These are phyloP conservation scores for Anser cygnoides DNA, from an alignment of 2,113 vertebrate species.

Conservation along the genomic window DNA sequence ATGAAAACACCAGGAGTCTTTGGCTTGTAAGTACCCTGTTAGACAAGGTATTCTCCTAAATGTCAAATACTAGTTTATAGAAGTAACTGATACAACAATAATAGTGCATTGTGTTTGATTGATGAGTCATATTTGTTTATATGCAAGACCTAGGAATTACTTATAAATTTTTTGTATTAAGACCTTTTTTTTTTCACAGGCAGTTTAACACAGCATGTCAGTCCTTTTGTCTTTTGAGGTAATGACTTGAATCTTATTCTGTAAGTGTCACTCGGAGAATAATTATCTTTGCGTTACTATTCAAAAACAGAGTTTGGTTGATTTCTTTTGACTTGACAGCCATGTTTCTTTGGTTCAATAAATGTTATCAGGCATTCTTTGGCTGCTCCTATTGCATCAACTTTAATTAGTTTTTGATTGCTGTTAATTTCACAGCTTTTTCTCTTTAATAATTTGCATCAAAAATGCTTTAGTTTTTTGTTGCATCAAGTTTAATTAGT, in stretches of 20 bases:
- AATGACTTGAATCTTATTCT: slow-evolving; percentile 79
- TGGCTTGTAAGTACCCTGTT: not conserved
- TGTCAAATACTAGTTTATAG: slow-evolving; percentile 2
- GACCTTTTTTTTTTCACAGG: slow-evolving; percentile 43
- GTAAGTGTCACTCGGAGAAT: slow-evolving; percentile 63
- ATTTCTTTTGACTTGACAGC: slow-evolving; percentile 76
- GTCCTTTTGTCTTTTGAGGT: slow-evolving; percentile 67
- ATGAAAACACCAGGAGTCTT: not conserved
- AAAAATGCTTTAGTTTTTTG: slow-evolving; percentile 76
- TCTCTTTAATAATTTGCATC: slow-evolving; percentile 78
- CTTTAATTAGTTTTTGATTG: slow-evolving; percentile 85
- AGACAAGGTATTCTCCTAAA: slow-evolving; percentile 38
- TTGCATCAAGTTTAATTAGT: slow-evolving; percentile 81
- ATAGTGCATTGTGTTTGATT: slow-evolving; percentile 28
- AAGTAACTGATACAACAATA: slow-evolving; percentile 27
- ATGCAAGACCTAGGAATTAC: slow-evolving; percentile 38
- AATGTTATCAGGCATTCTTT: slow-evolving; percentile 82
- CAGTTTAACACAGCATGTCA: slow-evolving; percentile 62
- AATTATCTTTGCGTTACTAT: slow-evolving; percentile 70
- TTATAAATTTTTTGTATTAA: slow-evolving; percentile 50
- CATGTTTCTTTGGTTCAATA: slow-evolving; percentile 78
- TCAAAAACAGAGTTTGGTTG: slow-evolving; percentile 71
- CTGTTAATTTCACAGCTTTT: slow-evolving; percentile 85
- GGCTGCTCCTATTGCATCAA: slow-evolving; percentile 76
- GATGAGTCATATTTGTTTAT: slow-evolving; percentile 56